These are phyloP conservation scores for Gryllus longicercus DNA, from an alignment of 2,888 invertebrate genomes.

Conservation along the genomic window DNA sequence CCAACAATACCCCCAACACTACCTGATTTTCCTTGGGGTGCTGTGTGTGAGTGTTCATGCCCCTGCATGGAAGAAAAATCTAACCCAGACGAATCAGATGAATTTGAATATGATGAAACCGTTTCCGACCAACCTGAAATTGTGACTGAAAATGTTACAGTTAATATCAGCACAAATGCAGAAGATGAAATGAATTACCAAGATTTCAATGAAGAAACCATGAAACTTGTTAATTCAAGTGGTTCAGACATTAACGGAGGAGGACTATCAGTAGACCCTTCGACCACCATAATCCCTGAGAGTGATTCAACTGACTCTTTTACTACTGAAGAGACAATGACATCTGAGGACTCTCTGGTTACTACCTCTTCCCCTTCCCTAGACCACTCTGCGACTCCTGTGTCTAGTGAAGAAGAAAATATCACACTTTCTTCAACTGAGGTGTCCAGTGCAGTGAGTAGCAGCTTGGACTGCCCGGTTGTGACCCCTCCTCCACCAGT, in stretches of 20 bases:
- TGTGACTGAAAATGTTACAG: slow-evolving; percentile 27
- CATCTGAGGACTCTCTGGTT: slow-evolving; percentile 18
- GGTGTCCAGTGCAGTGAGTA: slow-evolving; percentile 39
- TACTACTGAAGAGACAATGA: slow-evolving; percentile 23
- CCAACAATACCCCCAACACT: slow-evolving; percentile 42
- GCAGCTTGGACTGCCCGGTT: slow-evolving; percentile 46
- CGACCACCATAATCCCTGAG: not conserved
- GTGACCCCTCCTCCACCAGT: slow-evolving; percentile 63
- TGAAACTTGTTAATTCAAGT: not conserved
- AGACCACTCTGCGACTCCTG: slow-evolving; percentile 32
- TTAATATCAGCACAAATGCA: not conserved
- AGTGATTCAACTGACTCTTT: slow-evolving; percentile 1
- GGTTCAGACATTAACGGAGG: not conserved
- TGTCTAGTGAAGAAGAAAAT: slow-evolving; percentile 36
- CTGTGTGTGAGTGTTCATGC: slow-evolving; percentile 71
- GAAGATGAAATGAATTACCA: not conserved
- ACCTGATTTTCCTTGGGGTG: slow-evolving; percentile 50
- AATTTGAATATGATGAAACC: slow-evolving; percentile 28
- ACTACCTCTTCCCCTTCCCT: not conserved
- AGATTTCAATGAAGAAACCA: not conserved
- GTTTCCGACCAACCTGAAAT: slow-evolving; percentile 31
- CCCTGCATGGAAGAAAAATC: slow-evolving; percentile 56
- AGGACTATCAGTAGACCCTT: not conserved
- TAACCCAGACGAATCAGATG: slow-evolving; percentile 10
- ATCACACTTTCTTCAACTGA: slow-evolving; percentile 39